Conservation (phyloP, 2,113 vertebrate species). For the Cygnus buccinator region DNA sequence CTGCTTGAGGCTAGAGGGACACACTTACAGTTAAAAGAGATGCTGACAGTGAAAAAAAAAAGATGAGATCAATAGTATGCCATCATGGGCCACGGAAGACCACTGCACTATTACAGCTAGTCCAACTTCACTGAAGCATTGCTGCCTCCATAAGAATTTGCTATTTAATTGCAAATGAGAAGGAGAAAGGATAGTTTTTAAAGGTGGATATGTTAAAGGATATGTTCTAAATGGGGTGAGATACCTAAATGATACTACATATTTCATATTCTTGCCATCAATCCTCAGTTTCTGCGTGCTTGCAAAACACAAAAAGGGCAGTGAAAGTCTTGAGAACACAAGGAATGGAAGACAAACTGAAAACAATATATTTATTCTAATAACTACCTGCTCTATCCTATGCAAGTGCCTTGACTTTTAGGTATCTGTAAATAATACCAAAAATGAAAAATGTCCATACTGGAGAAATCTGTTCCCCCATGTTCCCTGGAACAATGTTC, state of each 20-base stretch:
- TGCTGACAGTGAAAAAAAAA: background rate
- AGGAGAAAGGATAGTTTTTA: background rate
- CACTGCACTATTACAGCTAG: background rate
- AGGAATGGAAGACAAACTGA: background rate
- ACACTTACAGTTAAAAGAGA: background rate
- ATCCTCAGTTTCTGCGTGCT: background rate
- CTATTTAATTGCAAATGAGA: background rate
- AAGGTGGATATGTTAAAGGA: background rate
- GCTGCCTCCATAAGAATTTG: background rate
- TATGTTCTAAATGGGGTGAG: background rate
- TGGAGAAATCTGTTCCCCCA: background rate
- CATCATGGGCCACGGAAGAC: background rate
- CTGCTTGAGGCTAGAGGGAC: background rate
- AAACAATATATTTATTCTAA: background rate
- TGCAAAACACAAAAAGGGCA: background rate
- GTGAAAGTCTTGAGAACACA: background rate
- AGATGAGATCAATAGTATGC: accelerated
- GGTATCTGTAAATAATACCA: background rate
- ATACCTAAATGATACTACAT: background rate
- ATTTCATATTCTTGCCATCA: background rate
- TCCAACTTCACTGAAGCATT: background rate
- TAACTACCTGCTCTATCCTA: background rate
- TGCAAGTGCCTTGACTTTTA: background rate
- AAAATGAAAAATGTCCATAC: background rate
- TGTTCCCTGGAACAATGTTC: background rate